Evolutionary conservation across 1,140 invertebrate genomes (phyloP).

Genomic region (Ostrea denselamellosa): DNA sequence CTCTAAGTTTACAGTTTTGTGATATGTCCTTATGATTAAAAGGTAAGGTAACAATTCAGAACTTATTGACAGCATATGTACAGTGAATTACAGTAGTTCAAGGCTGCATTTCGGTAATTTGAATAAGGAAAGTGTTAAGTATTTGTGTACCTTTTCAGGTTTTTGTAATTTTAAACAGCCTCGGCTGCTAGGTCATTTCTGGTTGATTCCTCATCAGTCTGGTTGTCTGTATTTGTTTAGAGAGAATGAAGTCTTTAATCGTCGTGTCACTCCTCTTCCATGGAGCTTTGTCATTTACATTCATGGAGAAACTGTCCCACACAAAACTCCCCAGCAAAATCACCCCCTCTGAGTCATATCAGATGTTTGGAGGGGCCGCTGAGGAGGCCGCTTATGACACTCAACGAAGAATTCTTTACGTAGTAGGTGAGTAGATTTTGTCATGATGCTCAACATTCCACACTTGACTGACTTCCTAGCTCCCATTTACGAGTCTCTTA

Average conservation of each 20-base stretch:
- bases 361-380: slow-evolving; percentile 46
- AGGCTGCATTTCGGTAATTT: too few relatives aligned
- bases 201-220: too few relatives aligned
- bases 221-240: background rate
- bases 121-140: too few relatives aligned
- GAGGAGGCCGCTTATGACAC: slow-evolving; percentile 54
- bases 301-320: slow-evolving; percentile 49
- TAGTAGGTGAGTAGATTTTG: slow-evolving; percentile 45
- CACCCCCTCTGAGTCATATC: slow-evolving; percentile 17
- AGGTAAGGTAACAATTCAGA: too few relatives aligned
- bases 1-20: too few relatives aligned
- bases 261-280: background rate
- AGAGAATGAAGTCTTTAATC: background rate
- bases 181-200: too few relatives aligned
- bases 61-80: too few relatives aligned
- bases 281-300: slow-evolving; percentile 14
- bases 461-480: background rate
- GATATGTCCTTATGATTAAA: too few relatives aligned
- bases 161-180: too few relatives aligned
- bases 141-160: too few relatives aligned
- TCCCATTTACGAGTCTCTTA: too few relatives aligned
- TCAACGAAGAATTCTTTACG: slow-evolving; percentile 47
- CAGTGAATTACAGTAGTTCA: too few relatives aligned
- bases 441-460: background rate
- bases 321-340: slow-evolving; percentile 38